phyloP scores from a whole-genome alignment of 23 tunicate genomes.

The Pegea sp. region DNA sequence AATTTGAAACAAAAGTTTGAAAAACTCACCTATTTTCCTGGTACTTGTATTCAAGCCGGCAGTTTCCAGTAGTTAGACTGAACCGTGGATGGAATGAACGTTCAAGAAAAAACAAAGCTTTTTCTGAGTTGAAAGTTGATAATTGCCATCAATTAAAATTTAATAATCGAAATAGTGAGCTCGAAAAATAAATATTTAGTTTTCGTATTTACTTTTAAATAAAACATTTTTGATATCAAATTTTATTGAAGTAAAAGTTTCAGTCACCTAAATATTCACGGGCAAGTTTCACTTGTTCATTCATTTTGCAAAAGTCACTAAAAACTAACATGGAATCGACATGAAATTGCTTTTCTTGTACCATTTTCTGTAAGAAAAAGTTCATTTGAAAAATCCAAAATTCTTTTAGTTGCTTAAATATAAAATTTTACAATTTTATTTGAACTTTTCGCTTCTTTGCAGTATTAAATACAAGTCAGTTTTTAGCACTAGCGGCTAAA shows the following conservation, averaged over 20 bases:
- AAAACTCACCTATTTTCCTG: conserved; percentile 57
- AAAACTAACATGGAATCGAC: conserved; percentile 34
- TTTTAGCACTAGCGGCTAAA: too few relatives aligned
- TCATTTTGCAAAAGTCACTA: conserved; percentile 51
- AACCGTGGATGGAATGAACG: conserved; percentile 50
- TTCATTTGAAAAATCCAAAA: too few relatives aligned
- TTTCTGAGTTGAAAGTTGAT: conserved; percentile 8
- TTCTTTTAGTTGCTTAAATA: too few relatives aligned
- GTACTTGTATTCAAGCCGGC: conserved; percentile 46
- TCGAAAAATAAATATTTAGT: background rate
- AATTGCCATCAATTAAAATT: background rate
- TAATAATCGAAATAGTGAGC: background rate
- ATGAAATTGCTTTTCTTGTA: too few relatives aligned
- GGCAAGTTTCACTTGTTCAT: conserved; percentile 51
- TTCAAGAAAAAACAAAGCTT: conserved; percentile 42
- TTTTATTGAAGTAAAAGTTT: background rate
- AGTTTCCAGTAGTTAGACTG: conserved; percentile 54
- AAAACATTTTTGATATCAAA: background rate
- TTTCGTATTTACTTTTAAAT: background rate
- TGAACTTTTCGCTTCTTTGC: too few relatives aligned
- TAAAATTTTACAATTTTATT: too few relatives aligned
- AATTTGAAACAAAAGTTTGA: too few relatives aligned
- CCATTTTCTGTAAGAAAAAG: too few relatives aligned
- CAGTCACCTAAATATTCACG: conserved; percentile 42
- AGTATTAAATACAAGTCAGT: too few relatives aligned